Evolutionary conservation across 2,797 vertebrate genomes (phyloP), one percentile per base, ranked within the genome.

Genomic region (Xerus rutilus): DNA sequence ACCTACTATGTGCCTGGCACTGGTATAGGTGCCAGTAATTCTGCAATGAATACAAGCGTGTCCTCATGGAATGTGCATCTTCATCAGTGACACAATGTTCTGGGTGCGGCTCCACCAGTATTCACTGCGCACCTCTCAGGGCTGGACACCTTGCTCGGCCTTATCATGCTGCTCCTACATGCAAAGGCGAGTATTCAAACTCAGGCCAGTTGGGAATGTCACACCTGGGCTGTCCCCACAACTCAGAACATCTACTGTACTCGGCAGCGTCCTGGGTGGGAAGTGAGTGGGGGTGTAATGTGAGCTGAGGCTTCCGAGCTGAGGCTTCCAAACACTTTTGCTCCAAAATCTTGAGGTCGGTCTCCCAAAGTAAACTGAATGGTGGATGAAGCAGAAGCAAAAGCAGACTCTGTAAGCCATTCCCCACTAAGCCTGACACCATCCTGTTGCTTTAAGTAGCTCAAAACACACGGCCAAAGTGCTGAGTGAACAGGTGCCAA

Each of bases 401-500:
- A 93, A 78, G 64, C 3, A 39, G 25, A 25, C 57, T 93, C 43
- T 73, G 76, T 64, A 43, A 91, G 91, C 11, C 86, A 64, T 77
- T 95, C n/a, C 52, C 64, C 70, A 49, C 73, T 17, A 74, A 91
- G 54, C 25, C 79, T 84, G 70, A 69, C 28, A 18, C 23, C 84
- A 62, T 23, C 64, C 21, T 39, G 64, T 70, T 35, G 69, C 72
- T 45, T 87, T 54, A 47, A 62, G 76, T 30, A 49, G 85, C 94
- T 69, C n/a, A 8, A 81, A 83, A 92, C 89, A 69, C 1, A 14
- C 1, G 3, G 78, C 73, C 67, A n/a, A 74, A 89, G 32, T 49
- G 77, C 84, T 64, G 69, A 94, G 62, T 83, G 91, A 96, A 94
- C 93, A 95, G 94, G 85, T 69, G 96, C 77, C 84, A 94, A 54